phyloP scores from a whole-genome alignment of 2,797 vertebrate genomes.

The Tachyglossus aculeatus region DNA sequence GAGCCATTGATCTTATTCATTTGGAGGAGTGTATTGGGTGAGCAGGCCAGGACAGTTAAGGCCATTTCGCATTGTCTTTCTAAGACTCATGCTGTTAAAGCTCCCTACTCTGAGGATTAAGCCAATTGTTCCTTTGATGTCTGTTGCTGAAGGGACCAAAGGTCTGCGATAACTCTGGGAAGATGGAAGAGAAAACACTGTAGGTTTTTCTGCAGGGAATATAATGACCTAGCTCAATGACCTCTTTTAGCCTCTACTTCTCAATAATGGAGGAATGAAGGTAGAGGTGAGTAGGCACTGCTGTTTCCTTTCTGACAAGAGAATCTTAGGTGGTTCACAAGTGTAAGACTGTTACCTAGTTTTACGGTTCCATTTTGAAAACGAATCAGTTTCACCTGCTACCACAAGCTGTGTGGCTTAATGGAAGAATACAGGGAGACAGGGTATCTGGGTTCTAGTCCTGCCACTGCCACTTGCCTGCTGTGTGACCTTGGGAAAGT shows the following conservation, averaged over 20 bases:
- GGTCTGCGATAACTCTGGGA: background rate
- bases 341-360: no score
- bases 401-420: no score
- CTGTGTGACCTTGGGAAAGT: no score
- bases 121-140: background rate
- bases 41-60: background rate
- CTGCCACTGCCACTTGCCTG: no score
- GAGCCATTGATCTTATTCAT: no score
- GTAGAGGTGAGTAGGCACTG: background rate
- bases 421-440: no score
- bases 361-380: no score
- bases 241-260: background rate
- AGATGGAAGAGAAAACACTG: background rate
- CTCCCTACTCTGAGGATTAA: background rate
- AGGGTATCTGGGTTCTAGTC: no score
- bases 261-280: background rate
- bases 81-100: no score
- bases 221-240: background rate
- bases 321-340: background rate
- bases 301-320: background rate
- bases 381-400: no score
- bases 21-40: no score
- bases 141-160: background rate
- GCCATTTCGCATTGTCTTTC: background rate
- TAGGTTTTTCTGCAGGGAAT: background rate